Base-by-base conservation (phyloP, 2,888 invertebrate genomes). In the Drosophila ezoana region DNA sequence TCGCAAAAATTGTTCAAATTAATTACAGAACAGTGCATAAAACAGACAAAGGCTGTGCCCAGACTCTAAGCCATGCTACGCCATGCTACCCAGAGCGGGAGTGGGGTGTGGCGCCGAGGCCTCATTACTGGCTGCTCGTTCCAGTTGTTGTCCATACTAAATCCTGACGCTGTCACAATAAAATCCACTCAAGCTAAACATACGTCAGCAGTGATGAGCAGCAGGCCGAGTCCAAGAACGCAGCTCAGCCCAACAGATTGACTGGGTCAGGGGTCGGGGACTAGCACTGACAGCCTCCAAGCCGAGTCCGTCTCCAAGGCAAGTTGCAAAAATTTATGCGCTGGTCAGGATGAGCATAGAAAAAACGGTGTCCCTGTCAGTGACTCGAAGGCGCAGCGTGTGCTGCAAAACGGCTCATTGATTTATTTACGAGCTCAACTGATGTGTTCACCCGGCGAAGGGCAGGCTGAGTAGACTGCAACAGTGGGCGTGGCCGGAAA, bases 371-470 rank as follows among this genome's bases (percentile, higher is more conserved):
- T 43, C 57, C 37, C 62, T 66, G 65, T 53, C 65, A 63, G 18
- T 53, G 65, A 61, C 53, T 61, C 72, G 45, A 57, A 74, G 83
- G 72, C 52, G 68, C 72, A 66, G 71, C 62, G 64, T 78, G 86
- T 80, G 82, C 81, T 84, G 89, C 85, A 79, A 86, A 87, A 79
- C 84, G 78, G 76, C 79, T 80, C 88, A 90, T 90, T 90, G 90
- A 91, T 90, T 89, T 90, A 90, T 90, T 91, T 89, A 90, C 88
- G 90, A 90, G 87, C 81, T 67, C 60, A 53, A 49, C 78, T 77
- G 75, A 80, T 82, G 82, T 57, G 43, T 47, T 60, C 43, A 18
- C 62, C 18, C 64, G 49, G 65, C 60, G 58, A 28, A 28, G 28
- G 28, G 28, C 28, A 8, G 28, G 28, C 28, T 28, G 28, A 8